A percentile compares a stretch with the other conserved stretches of the same genome.
phyloP scores from a whole-genome alignment of 2,797 vertebrate genomes.

The Okamejei kenojei region DNA sequence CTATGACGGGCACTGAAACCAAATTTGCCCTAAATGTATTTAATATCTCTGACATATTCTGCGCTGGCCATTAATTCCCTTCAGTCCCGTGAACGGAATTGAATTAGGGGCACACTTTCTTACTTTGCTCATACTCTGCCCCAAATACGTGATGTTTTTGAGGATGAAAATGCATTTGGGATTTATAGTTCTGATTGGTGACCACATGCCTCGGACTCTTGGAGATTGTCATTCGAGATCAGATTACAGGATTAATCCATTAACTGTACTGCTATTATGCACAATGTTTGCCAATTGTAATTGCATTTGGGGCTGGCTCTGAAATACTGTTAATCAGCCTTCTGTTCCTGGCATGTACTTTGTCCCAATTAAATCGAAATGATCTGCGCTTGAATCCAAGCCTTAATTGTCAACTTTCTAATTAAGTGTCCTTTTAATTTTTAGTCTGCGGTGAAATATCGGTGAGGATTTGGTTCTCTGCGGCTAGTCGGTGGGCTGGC shows the following conservation, averaged over 20 bases:
- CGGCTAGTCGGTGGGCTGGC: not conserved
- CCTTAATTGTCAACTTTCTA: slow-evolving; percentile 21
- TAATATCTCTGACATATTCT: not conserved
- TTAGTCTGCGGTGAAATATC: not conserved
- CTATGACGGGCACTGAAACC: not conserved
- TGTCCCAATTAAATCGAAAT: not conserved
- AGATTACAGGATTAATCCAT: slow-evolving; percentile 29
- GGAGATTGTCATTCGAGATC: not conserved
- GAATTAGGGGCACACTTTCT: not conserved
- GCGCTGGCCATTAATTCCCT: not conserved
- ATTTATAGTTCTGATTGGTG: not conserved
- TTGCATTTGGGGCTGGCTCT: not conserved
- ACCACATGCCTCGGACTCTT: not conserved
- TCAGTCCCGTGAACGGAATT: not conserved
- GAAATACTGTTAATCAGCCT: slow-evolving; percentile 17
- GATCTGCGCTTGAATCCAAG: not conserved
- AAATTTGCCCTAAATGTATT: not conserved
- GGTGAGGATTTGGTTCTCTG: not conserved
- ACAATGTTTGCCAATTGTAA: slow-evolving; percentile 12
- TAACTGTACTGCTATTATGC: not conserved
- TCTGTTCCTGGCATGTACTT: not conserved
- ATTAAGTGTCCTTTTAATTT: slow-evolving; percentile 12
- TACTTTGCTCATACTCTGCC: not conserved
- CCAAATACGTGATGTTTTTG: not conserved
- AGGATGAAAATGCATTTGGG: not conserved